A percentile compares a stretch with the other conserved stretches of the same genome.
These are phyloP conservation scores for Peromyscus eremicus DNA, from an alignment of 2,797 vertebrate genomes.

Conservation along the genomic window DNA sequence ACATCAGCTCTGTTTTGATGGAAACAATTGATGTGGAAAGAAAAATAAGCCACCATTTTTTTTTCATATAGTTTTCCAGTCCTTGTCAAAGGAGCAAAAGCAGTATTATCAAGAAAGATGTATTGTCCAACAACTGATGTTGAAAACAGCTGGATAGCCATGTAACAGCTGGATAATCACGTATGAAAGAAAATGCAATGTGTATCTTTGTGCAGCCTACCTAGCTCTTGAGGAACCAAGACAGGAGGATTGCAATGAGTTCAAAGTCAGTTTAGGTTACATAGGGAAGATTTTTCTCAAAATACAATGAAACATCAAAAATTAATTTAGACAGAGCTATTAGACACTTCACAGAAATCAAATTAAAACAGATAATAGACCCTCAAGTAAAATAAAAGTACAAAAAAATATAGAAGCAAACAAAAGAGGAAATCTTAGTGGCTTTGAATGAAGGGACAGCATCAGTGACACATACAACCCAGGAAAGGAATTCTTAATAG, in stretches of 20 bases:
- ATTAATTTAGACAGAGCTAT: not conserved
- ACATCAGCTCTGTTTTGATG: not conserved
- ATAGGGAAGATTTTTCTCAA: not conserved
- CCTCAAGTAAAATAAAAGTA: not conserved
- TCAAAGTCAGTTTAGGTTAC: not conserved
- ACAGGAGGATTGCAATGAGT: not conserved
- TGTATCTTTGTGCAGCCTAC: not conserved
- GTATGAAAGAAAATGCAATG: not conserved
- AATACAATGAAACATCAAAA: not conserved
- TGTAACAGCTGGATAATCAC: not conserved
- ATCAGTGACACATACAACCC: not conserved
- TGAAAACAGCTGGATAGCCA: not conserved
- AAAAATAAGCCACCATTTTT: not conserved
- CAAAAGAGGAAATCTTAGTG: not conserved
- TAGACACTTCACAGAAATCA: not conserved
- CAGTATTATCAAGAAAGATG: not conserved
- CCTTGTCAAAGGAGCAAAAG: not conserved
- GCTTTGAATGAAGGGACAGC: not conserved
- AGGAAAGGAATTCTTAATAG: not conserved
- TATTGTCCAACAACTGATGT: not conserved
- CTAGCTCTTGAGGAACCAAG: not conserved
- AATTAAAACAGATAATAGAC: not conserved
- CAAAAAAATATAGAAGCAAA: not conserved
- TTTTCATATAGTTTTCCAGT: not conserved
- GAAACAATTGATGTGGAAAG: not conserved